Evolutionary conservation across 2,113 vertebrate genomes (phyloP).

Genomic region (Typhlomys cinereus): DNA sequence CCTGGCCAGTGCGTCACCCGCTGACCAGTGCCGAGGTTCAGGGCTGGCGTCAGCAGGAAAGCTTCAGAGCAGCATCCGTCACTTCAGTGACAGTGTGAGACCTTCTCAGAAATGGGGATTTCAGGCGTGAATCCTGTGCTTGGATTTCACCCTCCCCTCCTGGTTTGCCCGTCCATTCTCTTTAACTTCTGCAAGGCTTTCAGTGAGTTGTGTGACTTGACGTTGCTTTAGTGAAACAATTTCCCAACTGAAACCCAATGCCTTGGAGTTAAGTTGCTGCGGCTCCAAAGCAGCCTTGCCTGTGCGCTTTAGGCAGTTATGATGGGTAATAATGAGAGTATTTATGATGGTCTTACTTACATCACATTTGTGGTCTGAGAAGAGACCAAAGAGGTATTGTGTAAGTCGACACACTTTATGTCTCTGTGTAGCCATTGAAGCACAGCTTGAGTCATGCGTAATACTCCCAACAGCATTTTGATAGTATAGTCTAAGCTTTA

Average conservation of each 20-base stretch:
- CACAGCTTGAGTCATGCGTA: conserved; percentile 6
- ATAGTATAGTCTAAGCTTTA: conserved; percentile 36
- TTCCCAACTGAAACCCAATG: background rate
- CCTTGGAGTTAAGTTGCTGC: background rate
- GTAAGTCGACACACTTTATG: conserved; percentile 31
- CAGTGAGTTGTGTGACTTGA: background rate
- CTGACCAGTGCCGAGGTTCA: too few relatives aligned
- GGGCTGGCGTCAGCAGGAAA: too few relatives aligned
- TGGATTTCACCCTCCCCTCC: background rate
- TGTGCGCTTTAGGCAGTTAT: background rate
- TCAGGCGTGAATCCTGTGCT: background rate
- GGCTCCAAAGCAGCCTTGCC: background rate
- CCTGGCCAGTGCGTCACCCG: too few relatives aligned
- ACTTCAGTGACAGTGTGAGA: too few relatives aligned
- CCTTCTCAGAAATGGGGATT: too few relatives aligned
- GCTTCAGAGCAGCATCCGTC: too few relatives aligned
- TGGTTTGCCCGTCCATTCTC: background rate
- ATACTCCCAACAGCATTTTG: conserved; percentile 24
- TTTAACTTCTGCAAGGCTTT: background rate
- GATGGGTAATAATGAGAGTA: background rate
- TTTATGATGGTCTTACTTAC: conserved; percentile 52
- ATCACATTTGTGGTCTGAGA: conserved; percentile 35
- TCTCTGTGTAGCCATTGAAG: conserved; percentile 36
- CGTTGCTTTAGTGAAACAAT: background rate
- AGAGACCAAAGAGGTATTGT: conserved; percentile 40